A percentile compares a stretch with the other conserved stretches of the same genome.
Evolutionary conservation across 2,797 vertebrate genomes (phyloP).

Genomic region (Pseudotriccus pelzelni): DNA sequence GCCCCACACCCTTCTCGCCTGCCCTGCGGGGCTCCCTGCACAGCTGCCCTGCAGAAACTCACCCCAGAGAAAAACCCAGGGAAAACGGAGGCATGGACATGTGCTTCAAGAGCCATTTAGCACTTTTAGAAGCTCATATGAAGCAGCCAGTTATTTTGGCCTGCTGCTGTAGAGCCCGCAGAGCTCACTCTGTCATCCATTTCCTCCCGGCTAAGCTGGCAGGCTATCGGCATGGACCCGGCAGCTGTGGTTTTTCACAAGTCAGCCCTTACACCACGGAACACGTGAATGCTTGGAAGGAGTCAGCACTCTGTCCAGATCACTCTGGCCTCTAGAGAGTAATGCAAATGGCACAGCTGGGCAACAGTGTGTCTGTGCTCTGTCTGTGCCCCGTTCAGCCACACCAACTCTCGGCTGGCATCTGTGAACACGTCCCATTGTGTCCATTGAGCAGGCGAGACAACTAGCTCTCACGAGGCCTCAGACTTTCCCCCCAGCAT

Average conservation of each 20-base stretch:
- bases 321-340: not conserved
- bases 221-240: not conserved
- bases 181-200: not conserved
- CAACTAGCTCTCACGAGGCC: not conserved
- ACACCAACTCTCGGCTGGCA: rapidly evolving
- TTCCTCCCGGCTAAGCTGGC: conserved; percentile 13
- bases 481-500: not conserved
- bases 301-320: not conserved
- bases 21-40: not conserved
- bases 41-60: not conserved
- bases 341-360: not conserved
- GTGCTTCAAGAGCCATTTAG: not conserved
- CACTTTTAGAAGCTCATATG: not conserved
- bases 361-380: not conserved
- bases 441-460: not conserved
- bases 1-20: rapidly evolving
- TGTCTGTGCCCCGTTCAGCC: not conserved
- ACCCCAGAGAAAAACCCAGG: not conserved
- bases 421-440: not conserved
- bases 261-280: not conserved
- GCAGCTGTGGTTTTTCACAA: conserved; percentile 42
- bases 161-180: not conserved
- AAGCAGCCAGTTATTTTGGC: not conserved
- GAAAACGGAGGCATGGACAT: rapidly evolving
- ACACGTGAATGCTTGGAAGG: not conserved